Base-by-base conservation (phyloP, 2,888 invertebrate genomes). In the Pristionchus maxplancki region DNA sequence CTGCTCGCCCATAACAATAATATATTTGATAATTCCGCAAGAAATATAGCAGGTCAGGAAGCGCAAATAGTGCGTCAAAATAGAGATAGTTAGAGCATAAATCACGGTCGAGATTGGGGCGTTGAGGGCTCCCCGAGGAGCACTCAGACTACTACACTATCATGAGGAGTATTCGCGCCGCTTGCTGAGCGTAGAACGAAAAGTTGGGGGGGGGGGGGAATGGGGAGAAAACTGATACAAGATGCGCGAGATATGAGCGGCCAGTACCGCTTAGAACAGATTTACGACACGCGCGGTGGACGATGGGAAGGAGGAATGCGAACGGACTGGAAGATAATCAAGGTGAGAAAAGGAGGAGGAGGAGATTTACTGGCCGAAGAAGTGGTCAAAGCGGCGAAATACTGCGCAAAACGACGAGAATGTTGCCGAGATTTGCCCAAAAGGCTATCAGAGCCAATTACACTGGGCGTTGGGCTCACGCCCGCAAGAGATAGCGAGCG, bases 391-490 rank as follows among this genome's bases (percentile, higher is more conserved):
- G 58, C n/a, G 24, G 0, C 24, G 24, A 58, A n/a, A 24, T 9
- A 58, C 24, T 20, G 24, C 24, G 58, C n/a, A 24, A 58, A 58
- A 58, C 24, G 58, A n/a, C 8, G 58, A n/a, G n/a, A n/a, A 58
- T 8, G 58, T n/a, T 58, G n/a, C n/a, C n/a, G 78, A 78, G 78
- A 78, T 78, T 78, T 78, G n/a, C 34, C 24, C 78, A 40, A 78
- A 44, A n/a, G 44, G 78, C 78, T 48, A 78, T 78, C 78, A 78
- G 34, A 64, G 34, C 78, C 78, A 78, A 78, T 78, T 78, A 78
- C 37, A 28, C 78, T 24, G 44, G 44, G 71, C 71, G 71, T 20
- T 58, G 28, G 15, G 37, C 37, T 78, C 78, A 78, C 78, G 44
- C 78, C 78, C 74, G 74, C 20, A 11, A 13, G 74, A 37, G 74